Conservation (phyloP, 2,888 invertebrate species). For the Escarpia spicata region DNA sequence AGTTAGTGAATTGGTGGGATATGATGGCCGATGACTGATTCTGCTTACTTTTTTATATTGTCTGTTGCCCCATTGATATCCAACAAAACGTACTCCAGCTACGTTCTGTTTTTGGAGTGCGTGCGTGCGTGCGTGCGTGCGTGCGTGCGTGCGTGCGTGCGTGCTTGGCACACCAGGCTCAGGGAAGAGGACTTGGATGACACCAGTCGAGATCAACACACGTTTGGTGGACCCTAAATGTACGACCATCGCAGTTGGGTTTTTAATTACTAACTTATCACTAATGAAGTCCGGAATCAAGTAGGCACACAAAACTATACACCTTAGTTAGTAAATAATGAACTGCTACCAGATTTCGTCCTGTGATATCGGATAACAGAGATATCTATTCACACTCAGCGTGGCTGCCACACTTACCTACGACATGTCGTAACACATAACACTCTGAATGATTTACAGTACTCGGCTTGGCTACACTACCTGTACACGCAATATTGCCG, state of each 20-base stretch:
- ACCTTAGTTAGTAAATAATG: too few species aligned
- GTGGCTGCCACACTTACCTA: background rate
- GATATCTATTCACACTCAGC: background rate
- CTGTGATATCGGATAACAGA: background rate
- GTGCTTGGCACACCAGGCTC: too few species aligned
- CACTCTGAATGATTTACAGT: background rate
- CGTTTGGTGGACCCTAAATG: too few species aligned
- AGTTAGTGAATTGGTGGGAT: background rate
- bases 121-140: background rate
- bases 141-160: background rate
- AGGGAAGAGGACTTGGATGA: too few species aligned
- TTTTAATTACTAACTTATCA: background rate
- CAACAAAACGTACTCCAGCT: background rate
- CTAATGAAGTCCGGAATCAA: background rate
- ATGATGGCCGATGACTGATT: background rate
- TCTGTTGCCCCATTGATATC: background rate
- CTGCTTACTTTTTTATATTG: background rate
- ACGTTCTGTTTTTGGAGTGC: background rate
- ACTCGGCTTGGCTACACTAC: background rate
- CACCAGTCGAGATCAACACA: background rate
- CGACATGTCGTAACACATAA: background rate
- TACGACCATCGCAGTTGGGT: background rate
- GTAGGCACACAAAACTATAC: background rate
- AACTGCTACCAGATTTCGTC: background rate
- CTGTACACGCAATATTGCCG: background rate